Base-by-base conservation (phyloP, 2,113 vertebrate species). In the Elgaria multicarinata region DNA sequence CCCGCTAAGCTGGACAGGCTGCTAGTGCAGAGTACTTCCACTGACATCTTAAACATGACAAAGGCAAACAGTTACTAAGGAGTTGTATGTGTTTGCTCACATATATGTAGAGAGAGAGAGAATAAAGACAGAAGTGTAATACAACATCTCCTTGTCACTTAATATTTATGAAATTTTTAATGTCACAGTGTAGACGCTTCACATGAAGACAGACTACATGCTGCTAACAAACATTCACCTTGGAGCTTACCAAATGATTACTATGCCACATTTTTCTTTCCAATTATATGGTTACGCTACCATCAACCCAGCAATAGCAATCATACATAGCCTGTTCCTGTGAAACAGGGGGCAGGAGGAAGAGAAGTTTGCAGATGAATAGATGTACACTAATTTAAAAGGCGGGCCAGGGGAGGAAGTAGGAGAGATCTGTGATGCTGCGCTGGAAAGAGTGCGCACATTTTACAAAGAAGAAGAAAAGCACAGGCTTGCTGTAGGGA, bases 91-190 rank as follows among this genome's bases (percentile, higher is more conserved):
- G 46, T 26, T 7, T 39, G 39, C 67, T 77, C 66, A 66, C 1
- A 26, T 0, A 26, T 26, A 7, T 83, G 81, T 85, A 87, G 67
- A 18, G 39, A 62, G n/a, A 58, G 72, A 42, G n/a, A n/a, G n/a
- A n/a, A 5, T 0, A 12, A n/a, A 58, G 26, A 1, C 55, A 2
- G 26, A 1, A 33, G 77, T 88, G n/a, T 78, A 86, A 36, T 64
- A 64, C 39, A 78, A 20, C 71, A 88, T 85, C 81, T 76, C 53
- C 89, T 90, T 42, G 92, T 67, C 64, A 83, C 9, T 87, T 42
- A 86, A 91, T 74, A 89, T 22, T 76, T 82, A 55, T 66, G 81
- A 67, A 69, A 42, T 22, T 58, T 62, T 82, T 82, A 50, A 53
- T 1, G 55, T 36, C 5, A 85, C 81, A 82, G 62, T 0, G 4